Base-by-base conservation (phyloP, 2,888 invertebrate species). In the Archips crataeganus region DNA sequence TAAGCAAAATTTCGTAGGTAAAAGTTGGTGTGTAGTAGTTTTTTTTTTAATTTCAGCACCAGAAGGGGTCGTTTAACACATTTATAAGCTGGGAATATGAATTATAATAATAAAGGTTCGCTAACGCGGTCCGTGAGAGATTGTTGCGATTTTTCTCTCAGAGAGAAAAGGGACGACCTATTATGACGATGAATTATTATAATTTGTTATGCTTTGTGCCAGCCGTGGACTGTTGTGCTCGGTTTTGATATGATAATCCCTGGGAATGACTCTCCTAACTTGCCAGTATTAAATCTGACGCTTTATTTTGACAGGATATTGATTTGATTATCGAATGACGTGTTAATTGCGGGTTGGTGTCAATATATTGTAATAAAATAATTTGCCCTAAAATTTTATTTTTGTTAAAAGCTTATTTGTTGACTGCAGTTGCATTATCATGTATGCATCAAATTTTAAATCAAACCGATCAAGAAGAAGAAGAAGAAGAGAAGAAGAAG, bases 201-300 rank as follows among this genome's bases (percentile, higher is more conserved):
- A 85, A 88, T 87, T 87, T 86, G 83, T 87, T 85, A 85, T 82
- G 83, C 84, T 87, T 87, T 87, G 82, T 84, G 80, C 77, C 79
- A 51, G 36, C 42, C 64, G 39, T 63, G 47, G 74, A 72, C 76
- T 76, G 66, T 75, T 60, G 60, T 74, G 66, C 60, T 64, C 54
- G 64, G 65, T 61, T 71, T 61, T 69, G 66, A 71, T 73, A 75
- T 70, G 72, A 75, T 75, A 75, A 75, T 70, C 51, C 62, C 32
- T 42, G 69, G 39, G 62, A 70, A 59, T n/a, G 72, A 75, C 67
- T 75, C 65, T 49, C 57, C 54, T 42, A 60, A 64, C 57, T 70
- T 62, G 42, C 32, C 42, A 54, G 63, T 39, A 70, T 59, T 64
- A 64, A 67, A 23, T 67, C 61, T 51, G 64, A 54, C 42, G 15